These are phyloP conservation scores for Turritopsis rubra DNA, from an alignment of 30 jellyfish, hydroid and myxozoan species.

Conservation along the genomic window DNA sequence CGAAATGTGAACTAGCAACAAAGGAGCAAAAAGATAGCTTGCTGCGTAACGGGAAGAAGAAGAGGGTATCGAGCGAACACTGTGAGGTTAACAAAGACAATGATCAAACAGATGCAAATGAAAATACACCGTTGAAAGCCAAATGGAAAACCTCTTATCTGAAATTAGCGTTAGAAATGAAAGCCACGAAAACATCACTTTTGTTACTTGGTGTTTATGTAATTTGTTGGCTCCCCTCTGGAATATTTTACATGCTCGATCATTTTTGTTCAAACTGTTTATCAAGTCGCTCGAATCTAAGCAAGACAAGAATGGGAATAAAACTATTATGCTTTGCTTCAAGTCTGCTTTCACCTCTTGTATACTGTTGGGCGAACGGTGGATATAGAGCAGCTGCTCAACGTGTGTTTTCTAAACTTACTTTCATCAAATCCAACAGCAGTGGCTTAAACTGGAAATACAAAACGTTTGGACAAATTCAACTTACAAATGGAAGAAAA, in stretches of 20 bases:
- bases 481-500: not conserved
- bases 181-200: conserved; percentile 28
- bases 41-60: not conserved
- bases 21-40: not conserved
- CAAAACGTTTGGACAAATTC: not conserved
- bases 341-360: conserved; percentile 18
- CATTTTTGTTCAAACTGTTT: conserved; percentile 31
- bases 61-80: not conserved
- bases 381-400: conserved; percentile 21
- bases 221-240: conserved; percentile 29
- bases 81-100: not conserved
- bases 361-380: conserved; percentile 24
- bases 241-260: conserved; percentile 20
- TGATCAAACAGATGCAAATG: not conserved
- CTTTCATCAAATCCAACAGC: not conserved
- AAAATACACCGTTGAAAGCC: not conserved
- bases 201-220: conserved; percentile 5
- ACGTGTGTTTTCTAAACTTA: not conserved
- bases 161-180: conserved; percentile 19
- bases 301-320: conserved; percentile 11
- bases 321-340: conserved; percentile 22
- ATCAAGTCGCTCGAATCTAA: not conserved
- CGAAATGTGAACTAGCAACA: conserved; percentile 8
- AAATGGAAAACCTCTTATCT: not conserved
- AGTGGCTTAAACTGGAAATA: not conserved